Conservation (phyloP, 2,888 invertebrate genomes). For the Deladenus siricidicola region DNA sequence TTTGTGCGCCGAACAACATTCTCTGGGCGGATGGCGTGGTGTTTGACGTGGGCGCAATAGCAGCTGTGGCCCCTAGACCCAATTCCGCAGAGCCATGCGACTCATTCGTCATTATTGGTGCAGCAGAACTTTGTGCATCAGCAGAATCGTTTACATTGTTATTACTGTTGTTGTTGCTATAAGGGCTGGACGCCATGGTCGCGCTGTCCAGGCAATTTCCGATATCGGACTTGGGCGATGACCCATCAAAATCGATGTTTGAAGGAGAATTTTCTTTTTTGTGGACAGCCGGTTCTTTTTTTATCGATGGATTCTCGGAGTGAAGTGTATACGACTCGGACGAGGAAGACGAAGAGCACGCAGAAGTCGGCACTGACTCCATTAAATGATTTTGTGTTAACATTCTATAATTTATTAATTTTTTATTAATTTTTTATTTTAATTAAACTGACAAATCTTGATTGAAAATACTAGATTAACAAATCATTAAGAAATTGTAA, state of each 20-base stretch:
- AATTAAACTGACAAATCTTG: background rate
- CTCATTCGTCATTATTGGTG: background rate
- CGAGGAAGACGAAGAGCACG: background rate
- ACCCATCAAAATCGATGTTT: background rate
- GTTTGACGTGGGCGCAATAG: background rate
- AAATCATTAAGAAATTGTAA: background rate
- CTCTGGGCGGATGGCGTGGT: background rate
- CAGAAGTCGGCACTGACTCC: background rate
- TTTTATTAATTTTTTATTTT: background rate
- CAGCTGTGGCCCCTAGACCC: background rate
- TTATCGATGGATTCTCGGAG: background rate
- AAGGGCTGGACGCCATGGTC: background rate
- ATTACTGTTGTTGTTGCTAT: background rate
- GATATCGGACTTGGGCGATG: background rate
- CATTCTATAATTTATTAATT: background rate
- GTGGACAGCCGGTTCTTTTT: background rate
- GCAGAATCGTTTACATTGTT: too few relatives aligned
- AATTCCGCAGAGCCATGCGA: background rate
- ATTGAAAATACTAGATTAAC: background rate
- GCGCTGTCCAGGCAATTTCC: background rate
- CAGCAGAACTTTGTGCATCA: background rate
- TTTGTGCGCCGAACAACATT: slow-evolving; percentile 1
- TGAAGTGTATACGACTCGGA: background rate
- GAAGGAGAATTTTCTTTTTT: background rate
- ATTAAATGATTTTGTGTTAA: background rate